Base-by-base conservation (phyloP, 2,888 invertebrate genomes). In the Anoncus sp. region DNA sequence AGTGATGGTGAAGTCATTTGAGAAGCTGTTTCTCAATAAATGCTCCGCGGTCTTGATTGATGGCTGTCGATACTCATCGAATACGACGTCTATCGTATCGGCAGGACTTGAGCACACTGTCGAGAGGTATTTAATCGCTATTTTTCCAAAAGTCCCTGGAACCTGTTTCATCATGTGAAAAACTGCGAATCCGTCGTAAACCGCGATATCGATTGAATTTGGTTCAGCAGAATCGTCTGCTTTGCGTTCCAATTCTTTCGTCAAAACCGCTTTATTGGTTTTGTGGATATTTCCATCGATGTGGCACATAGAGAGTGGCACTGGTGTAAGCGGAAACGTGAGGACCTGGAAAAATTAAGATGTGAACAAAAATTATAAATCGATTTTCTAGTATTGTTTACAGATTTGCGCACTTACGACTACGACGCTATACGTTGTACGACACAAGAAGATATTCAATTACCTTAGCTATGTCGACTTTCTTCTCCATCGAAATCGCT, bases 241-340 rank as follows among this genome's bases (percentile, higher is more conserved):
- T n/a, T n/a, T n/a, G n/a, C n/a, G 66, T 74, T 81, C 76, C 3
- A 85, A 38, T 40, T 69, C 12, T 73, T 77, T 76, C 27, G 77
- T 43, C 10, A 83, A 43, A 14, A 24, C 76, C 9, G 84, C 81
- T 78, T 85, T 83, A 16, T 82, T 75, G 7, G 84, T 85, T 79
- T 83, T 84, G 31, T 75, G 60, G 18, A 86, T 84, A 9, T 67
- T 72, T 10, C 84, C 82, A 59, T 84, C 83, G 10, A 82, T 18
- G 62, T 85, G 83, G 66, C 83, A 82, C 43, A 85, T 24, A 9
- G 82, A 77, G 35, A 81, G 38, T 24, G 82, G 82, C 10, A 85
- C 79, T 40, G 83, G 82, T 14, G 82, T 82, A 20, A 83, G 57
- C n/a, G 83, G 83, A 53, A 81, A 83, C 18, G 73, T 47, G 14